Evolutionary conservation across 2,888 invertebrate genomes (phyloP), one percentile per base, ranked within the genome.

Genomic region (Euphydryas editha): DNA sequence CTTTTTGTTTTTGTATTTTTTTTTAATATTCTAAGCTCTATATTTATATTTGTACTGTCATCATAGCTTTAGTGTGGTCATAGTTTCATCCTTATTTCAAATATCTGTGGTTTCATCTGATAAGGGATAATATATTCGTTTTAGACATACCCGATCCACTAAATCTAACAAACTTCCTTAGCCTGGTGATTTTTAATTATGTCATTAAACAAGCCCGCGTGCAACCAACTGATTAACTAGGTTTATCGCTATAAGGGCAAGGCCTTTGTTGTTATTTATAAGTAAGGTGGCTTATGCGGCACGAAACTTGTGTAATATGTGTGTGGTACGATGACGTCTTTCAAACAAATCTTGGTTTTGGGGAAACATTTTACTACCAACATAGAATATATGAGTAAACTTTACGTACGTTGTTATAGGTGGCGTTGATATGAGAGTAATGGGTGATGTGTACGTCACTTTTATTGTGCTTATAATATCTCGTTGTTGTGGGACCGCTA

Each of bases 141-240:
- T 51, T 51, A 49, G 79, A 72, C 49, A 15, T 21, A 49, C 21
- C 21, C 49, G 15, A 78, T 30, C 54, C 73, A 80, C 80, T 81
- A 84, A 86, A 83, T 81, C 82, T 78, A 70, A 78, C 42, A 75
- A 86, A 83, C 78, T 86, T 79, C 75, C 84, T 85, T 81, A 78
- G 80, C 79, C 82, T 79, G 82, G 81, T 83, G 79, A 84, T 87
- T 88, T 87, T 87, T 87, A 87, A 87, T 87, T 85, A 87, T 86
- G 80, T 85, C 86, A 87, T 90, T 89, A 88, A 78, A 88, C 82
- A 83, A 81, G 79, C 80, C 84, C 79, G 77, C 76, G 82, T 82
- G 84, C 85, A 84, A 84, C 85, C 78, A 75, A 79, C 83, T 86
- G 87, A 88, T 90, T 88, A 88, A 84, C 83, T 73, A 78, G 78